Percentiles rank a stretch among this genome's conserved stretches.
Conservation (phyloP, 2,113 vertebrate species). For the Herpailurus yagouaroundi region DNA sequence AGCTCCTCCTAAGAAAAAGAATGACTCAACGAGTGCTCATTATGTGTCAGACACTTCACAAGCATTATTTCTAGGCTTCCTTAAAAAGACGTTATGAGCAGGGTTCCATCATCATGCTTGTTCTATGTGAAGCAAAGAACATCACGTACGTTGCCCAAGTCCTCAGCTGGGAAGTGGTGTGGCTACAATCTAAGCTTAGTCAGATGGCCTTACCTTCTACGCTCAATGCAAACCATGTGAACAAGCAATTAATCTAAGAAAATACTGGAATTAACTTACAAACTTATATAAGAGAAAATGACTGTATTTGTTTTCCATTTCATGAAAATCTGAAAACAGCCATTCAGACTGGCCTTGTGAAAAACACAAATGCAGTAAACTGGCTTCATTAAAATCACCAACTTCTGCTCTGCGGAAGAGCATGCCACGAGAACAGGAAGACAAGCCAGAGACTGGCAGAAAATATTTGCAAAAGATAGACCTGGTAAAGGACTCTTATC, state of each 20-base stretch:
- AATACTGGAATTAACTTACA: not conserved
- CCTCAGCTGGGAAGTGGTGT: not conserved
- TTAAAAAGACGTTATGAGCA: not conserved
- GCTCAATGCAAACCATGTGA: not conserved
- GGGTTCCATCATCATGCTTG: not conserved
- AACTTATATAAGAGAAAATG: not conserved
- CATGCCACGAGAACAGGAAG: not conserved
- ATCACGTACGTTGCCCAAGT: not conserved
- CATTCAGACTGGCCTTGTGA: not conserved
- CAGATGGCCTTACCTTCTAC: not conserved
- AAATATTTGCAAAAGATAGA: not conserved
- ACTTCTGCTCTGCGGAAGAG: not conserved
- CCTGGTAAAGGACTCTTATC: not conserved
- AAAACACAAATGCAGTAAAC: not conserved
- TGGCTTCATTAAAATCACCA: not conserved
- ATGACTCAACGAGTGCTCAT: not conserved
- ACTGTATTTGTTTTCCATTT: not conserved
- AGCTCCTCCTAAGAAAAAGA: not conserved
- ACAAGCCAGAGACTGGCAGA: not conserved
- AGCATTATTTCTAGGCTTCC: not conserved
- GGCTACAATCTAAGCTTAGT: not conserved
- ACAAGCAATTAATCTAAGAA: not conserved
- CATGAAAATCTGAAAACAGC: not conserved
- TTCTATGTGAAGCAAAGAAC: not conserved
- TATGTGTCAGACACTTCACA: not conserved